phyloP scores from a whole-genome alignment of 2,113 vertebrate genomes.

The Cyanoliseus patagonus region DNA sequence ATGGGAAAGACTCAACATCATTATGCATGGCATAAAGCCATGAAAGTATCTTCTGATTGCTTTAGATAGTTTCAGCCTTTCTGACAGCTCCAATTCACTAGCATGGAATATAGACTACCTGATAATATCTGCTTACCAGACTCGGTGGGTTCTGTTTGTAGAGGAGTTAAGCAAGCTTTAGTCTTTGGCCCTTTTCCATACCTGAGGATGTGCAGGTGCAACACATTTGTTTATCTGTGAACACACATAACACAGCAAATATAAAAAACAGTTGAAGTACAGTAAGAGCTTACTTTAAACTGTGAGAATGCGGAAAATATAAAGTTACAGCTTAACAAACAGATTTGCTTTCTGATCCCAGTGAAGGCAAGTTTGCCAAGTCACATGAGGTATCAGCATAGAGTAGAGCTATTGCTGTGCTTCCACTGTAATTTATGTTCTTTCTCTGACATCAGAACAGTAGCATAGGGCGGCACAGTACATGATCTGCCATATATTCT shows the following conservation, averaged over 20 bases:
- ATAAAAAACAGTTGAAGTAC: not conserved
- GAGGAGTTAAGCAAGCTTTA: not conserved
- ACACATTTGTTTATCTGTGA: not conserved
- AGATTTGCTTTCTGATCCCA: not conserved
- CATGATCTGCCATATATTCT: not conserved
- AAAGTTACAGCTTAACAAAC: not conserved
- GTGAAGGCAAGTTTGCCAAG: not conserved
- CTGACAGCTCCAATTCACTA: not conserved
- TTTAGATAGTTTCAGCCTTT: not conserved
- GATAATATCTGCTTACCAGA: not conserved
- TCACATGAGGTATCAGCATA: not conserved
- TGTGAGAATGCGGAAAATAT: not conserved
- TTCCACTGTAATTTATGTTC: not conserved
- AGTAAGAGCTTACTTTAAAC: not conserved
- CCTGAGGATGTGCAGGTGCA: not conserved
- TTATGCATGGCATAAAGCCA: not conserved
- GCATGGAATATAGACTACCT: accelerated
- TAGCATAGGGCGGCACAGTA: not conserved
- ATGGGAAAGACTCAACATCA: not conserved
- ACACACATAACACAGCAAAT: not conserved
- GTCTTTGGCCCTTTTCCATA: not conserved
- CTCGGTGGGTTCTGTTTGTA: not conserved
- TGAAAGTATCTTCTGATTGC: not conserved
- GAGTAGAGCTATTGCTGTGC: not conserved
- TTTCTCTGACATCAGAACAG: not conserved